These are phyloP conservation scores for Ceyx cyanopectus DNA, from an alignment of 2,113 vertebrate genomes.

Conservation along the genomic window DNA sequence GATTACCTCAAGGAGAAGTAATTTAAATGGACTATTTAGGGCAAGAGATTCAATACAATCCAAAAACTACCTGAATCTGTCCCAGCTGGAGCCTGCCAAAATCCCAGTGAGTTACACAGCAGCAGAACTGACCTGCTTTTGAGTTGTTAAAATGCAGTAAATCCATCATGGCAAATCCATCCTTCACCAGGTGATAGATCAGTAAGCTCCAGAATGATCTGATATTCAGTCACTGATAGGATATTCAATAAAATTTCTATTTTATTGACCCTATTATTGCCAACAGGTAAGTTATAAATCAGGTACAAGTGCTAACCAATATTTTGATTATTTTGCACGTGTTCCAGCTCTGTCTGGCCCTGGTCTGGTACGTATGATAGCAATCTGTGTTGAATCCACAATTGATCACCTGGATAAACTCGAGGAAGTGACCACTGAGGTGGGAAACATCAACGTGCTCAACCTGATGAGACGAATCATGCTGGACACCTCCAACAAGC, in stretches of 20 bases:
- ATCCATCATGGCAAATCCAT: rapidly evolving
- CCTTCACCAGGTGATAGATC: not conserved
- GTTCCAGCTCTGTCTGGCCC: constrained; percentile 89
- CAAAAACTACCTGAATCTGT: not conserved
- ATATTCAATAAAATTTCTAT: rapidly evolving
- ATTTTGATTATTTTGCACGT: not conserved
- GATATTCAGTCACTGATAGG: not conserved
- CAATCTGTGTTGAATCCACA: constrained; percentile 84
- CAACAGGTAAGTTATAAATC: rapidly evolving
- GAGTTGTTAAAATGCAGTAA: not conserved
- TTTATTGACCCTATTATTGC: rapidly evolving
- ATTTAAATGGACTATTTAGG: not conserved
- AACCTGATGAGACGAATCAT: constrained; percentile 88
- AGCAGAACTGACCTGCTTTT: not conserved
- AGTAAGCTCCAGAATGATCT: rapidly evolving
- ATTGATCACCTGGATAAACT: constrained; percentile 81
- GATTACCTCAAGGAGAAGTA: not conserved
- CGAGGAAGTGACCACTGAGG: constrained; percentile 64
- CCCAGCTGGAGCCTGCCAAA: not conserved
- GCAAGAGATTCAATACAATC: not conserved
- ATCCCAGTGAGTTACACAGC: not conserved
- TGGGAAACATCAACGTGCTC: constrained; percentile 80
- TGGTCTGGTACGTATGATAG: constrained; percentile 83
- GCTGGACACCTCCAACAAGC: constrained; percentile 90
- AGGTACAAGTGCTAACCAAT: not conserved